Percentiles rank a stretch among this genome's conserved stretches.
These are phyloP conservation scores for Anabacerthia variegaticeps DNA, from an alignment of 2,797 vertebrate species.

Conservation along the genomic window DNA sequence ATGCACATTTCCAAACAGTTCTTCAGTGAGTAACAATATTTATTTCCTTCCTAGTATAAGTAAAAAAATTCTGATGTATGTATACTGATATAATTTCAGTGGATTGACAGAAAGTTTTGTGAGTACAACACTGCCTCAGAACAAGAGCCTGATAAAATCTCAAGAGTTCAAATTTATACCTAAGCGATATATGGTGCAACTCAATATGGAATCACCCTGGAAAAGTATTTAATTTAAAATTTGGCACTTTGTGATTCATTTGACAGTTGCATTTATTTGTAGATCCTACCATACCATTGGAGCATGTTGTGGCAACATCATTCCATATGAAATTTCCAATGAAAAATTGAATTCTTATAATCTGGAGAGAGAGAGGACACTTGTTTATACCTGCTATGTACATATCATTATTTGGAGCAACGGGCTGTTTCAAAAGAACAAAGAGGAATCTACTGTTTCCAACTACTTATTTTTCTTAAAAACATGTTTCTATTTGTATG, in stretches of 20 bases:
- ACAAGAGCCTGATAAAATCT: neutral
- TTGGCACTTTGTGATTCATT: neutral
- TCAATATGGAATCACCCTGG: neutral
- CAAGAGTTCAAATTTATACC: neutral
- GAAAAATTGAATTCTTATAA: neutral
- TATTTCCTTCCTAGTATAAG: neutral
- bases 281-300: neutral
- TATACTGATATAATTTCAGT: neutral
- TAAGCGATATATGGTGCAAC: neutral
- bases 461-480: neutral
- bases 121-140: neutral
- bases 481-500: neutral
- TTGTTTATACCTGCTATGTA: neutral
- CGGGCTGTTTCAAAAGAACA: neutral
- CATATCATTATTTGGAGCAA: neutral
- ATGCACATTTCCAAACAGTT: neutral
- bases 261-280: neutral
- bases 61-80: neutral
- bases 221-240: neutral
- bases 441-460: neutral
- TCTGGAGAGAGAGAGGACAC: neutral
- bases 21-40: neutral
- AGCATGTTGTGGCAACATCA: neutral
- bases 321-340: neutral
- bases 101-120: neutral